These are phyloP conservation scores for Eledona agricola DNA, from an alignment of 2,888 invertebrate species.

Conservation along the genomic window DNA sequence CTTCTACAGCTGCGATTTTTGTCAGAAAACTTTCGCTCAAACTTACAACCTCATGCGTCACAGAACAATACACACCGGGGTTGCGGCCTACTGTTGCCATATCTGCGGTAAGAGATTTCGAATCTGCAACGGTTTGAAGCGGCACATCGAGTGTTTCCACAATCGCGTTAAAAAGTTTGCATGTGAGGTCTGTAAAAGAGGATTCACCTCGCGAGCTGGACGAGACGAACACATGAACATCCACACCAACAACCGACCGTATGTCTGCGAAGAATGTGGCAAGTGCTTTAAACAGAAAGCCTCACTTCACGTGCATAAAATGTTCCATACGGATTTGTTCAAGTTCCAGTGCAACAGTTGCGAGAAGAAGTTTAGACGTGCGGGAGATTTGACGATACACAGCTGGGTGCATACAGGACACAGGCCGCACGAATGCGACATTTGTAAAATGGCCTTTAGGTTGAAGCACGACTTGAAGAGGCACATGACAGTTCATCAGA, in stretches of 20 bases:
- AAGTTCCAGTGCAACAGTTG: constrained; percentile 64
- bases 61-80: constrained; percentile 61
- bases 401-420: constrained; percentile 67
- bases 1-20: constrained; percentile 61
- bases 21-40: constrained; percentile 57
- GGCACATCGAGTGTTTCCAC: constrained; percentile 66
- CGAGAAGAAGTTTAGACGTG: constrained; percentile 66
- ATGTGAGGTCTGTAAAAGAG: constrained; percentile 63
- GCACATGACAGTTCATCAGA: constrained; percentile 61
- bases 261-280: constrained; percentile 67
- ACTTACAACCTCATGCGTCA: constrained; percentile 63
- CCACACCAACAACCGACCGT: constrained; percentile 63
- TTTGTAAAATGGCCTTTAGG: constrained; percentile 66
- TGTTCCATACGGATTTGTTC: constrained; percentile 47
- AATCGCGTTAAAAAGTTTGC: constrained; percentile 62
- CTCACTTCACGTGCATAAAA: constrained; percentile 55
- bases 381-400: constrained; percentile 66
- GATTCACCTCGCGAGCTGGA: constrained; percentile 64
- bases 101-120: constrained; percentile 66
- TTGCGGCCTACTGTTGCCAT: constrained; percentile 64
- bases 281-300: constrained; percentile 65
- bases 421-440: constrained; percentile 64
- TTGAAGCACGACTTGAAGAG: constrained; percentile 59
- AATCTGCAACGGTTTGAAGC: constrained; percentile 64
- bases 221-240: constrained; percentile 65